Evolutionary conservation across 2,797 vertebrate species (phyloP).

Genomic region (Cirrhinus mrigala): DNA sequence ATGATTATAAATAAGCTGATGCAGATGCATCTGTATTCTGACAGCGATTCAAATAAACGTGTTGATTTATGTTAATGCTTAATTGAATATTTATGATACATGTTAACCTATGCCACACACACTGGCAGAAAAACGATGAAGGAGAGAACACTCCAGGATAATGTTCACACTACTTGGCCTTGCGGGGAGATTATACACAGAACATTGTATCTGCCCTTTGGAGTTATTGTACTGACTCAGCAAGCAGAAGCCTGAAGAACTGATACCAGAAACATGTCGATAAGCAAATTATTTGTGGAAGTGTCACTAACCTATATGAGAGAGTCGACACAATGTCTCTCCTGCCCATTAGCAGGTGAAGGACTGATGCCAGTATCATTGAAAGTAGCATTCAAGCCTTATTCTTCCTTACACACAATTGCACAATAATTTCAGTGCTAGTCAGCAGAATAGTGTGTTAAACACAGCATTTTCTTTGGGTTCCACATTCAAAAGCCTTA

Average conservation of each 20-base stretch:
- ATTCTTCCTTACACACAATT: neutral
- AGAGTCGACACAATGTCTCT: neutral
- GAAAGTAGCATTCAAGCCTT: neutral
- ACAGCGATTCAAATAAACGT: neutral
- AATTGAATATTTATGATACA: too few relatives aligned
- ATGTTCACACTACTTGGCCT: neutral
- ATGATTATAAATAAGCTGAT: too few relatives aligned
- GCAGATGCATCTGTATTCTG: neutral
- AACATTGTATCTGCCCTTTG: conserved; percentile 64
- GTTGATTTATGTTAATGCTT: neutral
- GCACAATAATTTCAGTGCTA: neutral
- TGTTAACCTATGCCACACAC: neutral
- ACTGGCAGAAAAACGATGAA: neutral
- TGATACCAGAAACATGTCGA: conserved; percentile 52
- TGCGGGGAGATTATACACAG: neutral
- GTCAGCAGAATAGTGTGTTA: neutral
- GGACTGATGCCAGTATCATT: neutral
- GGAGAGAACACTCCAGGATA: neutral
- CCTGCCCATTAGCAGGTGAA: neutral
- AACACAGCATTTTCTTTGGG: neutral
- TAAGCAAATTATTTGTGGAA: conserved; percentile 55
- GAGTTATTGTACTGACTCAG: conserved; percentile 53
- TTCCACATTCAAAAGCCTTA: neutral
- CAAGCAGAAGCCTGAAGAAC: conserved; percentile 39
- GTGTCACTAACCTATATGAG: neutral